Evolutionary conservation across 2,113 vertebrate genomes (phyloP).

Genomic region (Plestiodon gilberti): DNA sequence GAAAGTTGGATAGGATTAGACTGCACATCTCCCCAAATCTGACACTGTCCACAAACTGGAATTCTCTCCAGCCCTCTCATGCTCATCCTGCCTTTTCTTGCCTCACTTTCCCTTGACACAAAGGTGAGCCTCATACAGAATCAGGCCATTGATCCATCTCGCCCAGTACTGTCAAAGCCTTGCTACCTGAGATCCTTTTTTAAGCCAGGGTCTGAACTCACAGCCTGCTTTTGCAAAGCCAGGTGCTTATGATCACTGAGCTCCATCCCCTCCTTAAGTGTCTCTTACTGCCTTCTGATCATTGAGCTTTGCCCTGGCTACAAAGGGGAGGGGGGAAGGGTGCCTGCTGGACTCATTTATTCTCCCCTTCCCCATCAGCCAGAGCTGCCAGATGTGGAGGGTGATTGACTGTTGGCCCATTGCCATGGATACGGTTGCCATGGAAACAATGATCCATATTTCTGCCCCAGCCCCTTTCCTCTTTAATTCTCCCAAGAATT

Average conservation of each 20-base stretch:
- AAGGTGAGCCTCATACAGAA: background rate
- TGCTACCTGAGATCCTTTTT: background rate
- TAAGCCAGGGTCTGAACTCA: background rate
- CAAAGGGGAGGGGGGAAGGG: too few species aligned
- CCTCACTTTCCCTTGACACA: background rate
- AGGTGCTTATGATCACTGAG: background rate
- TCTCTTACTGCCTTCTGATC: background rate
- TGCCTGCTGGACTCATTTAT: too few species aligned
- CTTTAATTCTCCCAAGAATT: constrained; percentile 5
- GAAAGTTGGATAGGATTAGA: too few species aligned
- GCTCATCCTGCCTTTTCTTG: background rate
- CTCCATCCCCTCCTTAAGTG: background rate
- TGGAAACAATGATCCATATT: constrained; percentile 19
- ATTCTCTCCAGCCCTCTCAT: background rate
- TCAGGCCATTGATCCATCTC: background rate
- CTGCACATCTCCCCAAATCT: too few species aligned
- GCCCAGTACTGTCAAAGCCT: background rate
- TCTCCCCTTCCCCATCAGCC: background rate
- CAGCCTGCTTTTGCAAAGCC: background rate
- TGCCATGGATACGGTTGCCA: constrained; percentile 28
- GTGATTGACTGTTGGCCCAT: constrained; percentile 18
- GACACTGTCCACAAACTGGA: background rate
- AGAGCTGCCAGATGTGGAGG: background rate
- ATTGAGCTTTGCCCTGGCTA: background rate
- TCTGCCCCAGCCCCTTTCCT: constrained; percentile 3